Base-by-base conservation (phyloP, 2,113 vertebrate species). In the Pimephales promelas region DNA sequence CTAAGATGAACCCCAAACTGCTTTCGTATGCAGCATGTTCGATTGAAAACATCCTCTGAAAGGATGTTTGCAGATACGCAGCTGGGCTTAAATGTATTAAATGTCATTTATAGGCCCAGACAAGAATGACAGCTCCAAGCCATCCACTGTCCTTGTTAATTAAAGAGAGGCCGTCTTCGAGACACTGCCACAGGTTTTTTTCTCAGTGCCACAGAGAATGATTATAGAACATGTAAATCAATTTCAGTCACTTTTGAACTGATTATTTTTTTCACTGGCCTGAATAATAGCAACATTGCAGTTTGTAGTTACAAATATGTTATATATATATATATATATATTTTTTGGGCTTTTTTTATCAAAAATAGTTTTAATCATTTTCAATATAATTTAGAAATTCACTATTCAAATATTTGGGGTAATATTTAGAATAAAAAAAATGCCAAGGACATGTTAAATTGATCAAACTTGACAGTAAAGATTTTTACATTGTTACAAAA, bases 71-170 rank as follows among this genome's bases (percentile, higher is more conserved):
- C 77, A 66, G 86, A 78, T 87, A 71, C 86, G 85, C 81, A 87
- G 57, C 70, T 66, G 74, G 76, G 68, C 84, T 79, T 85, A 88
- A 90, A 90, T 90, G 76, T 88, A 88, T 92, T 90, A 93, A 87
- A 85, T 91, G 91, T 90, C 90, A 93, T 87, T 86, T 34, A 57
- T 78, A 87, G 82, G 88, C 82, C 87, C 88, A 88, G 86, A 89
- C 59, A 64, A 79, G 88, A 90, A 78, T 85, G 86, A 89, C 91
- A 91, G 91, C 90, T 91, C 87, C 86, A 89, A 92, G 91, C 88
- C 84, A 92, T 87, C 87, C 84, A 85, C 90, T 93, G 92, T 92
- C 91, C 84, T 74, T 90, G 74, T 92, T 90, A 90, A 91, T 93
- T 94, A 93, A 89, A 66, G 90, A 91, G 90, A 91, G 87, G 91